These are phyloP conservation scores for Euwallacea fornicatus DNA, from an alignment of 1,140 invertebrate species.

Conservation along the genomic window DNA sequence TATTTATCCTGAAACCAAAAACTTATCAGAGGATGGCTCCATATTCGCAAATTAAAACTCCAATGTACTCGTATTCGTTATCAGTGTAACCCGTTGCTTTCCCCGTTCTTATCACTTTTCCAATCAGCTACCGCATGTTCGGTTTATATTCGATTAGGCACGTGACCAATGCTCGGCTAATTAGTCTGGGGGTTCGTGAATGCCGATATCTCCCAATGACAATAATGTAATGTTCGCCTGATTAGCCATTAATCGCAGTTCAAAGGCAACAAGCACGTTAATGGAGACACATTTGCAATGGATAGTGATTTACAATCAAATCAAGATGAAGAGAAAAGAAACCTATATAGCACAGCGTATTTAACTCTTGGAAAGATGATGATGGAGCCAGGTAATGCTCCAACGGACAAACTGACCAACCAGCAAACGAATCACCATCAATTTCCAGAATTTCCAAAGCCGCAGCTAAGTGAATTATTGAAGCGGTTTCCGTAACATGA, in stretches of 20 bases:
- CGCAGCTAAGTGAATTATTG: conserved; percentile 3
- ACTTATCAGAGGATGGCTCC: no score
- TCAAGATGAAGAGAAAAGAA: not conserved
- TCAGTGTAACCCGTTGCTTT: no score
- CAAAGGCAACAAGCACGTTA: not conserved
- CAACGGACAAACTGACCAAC: not conserved
- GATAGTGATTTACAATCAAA: not conserved
- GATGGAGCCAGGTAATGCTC: no score
- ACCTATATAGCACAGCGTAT: not conserved
- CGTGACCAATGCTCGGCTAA: conserved; percentile 10
- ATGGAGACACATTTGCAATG: not conserved
- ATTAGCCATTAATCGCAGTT: conserved; percentile 12
- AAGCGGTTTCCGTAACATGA: conserved; percentile 16
- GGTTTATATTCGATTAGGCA: not conserved
- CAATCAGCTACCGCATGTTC: not conserved
- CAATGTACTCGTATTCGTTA: no score
- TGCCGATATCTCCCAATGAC: conserved; percentile 13
- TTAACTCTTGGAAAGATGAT: no score
- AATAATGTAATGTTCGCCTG: conserved; percentile 15
- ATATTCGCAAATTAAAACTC: no score
- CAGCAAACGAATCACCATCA: conserved; percentile 13
- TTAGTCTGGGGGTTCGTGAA: conserved; percentile 4
- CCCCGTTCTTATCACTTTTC: no score
- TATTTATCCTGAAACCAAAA: no score
- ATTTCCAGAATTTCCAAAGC: conserved; percentile 16